A percentile compares a stretch with the other conserved stretches of the same genome.
Evolutionary conservation across 2,888 invertebrate species (phyloP).

Genomic region (Mylabris sibirica): DNA sequence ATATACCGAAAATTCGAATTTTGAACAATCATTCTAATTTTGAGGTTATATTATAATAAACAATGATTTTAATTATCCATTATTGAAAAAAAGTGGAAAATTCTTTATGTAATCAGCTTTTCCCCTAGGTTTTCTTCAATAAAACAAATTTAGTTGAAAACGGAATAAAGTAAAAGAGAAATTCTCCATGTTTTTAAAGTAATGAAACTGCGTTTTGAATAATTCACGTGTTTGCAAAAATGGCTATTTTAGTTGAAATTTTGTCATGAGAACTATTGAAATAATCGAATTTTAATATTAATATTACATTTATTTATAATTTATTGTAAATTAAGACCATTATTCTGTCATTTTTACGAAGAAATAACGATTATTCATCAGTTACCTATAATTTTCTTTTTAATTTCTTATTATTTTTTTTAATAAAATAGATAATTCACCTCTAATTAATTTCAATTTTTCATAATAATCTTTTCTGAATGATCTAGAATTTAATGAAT

Average conservation of each 20-base stretch:
- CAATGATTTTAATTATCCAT: background rate
- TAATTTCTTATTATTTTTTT: background rate
- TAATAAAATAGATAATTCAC: background rate
- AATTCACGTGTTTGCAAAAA: background rate
- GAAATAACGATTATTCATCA: no score
- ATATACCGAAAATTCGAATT: no score
- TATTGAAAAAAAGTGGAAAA: background rate
- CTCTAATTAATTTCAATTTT: background rate
- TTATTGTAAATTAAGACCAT: no score
- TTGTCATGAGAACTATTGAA: background rate
- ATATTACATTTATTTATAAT: background rate
- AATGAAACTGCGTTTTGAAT: background rate
- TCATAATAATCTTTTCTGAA: background rate
- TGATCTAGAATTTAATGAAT: background rate
- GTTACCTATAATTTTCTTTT: no score
- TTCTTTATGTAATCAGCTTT: background rate
- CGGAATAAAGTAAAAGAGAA: background rate
- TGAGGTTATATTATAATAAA: slow-evolving; percentile 1
- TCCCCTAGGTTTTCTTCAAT: background rate
- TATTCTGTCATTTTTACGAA: no score
- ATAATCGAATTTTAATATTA: background rate
- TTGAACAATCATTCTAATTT: background rate
- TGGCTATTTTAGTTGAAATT: background rate
- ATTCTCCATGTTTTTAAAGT: background rate
- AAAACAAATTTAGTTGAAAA: background rate